phyloP scores from a whole-genome alignment of 2,797 vertebrate genomes.

The Enteromius anoplus region DNA sequence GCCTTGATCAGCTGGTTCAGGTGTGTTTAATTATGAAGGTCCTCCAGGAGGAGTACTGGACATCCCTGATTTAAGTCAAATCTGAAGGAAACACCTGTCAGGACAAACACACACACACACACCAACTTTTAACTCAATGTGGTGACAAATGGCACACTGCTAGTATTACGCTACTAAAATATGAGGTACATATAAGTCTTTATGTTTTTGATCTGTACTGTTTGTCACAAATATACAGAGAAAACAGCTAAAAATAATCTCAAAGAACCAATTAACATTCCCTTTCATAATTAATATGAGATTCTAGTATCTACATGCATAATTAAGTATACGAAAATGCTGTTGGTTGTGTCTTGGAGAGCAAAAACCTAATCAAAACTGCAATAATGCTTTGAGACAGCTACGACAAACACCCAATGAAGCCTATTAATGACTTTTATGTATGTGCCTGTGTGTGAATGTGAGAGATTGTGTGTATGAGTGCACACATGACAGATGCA shows the following conservation, averaged over 20 bases:
- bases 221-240: not conserved
- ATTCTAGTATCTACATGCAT: not conserved
- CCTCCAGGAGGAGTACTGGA: not conserved
- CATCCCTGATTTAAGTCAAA: constrained; percentile 13
- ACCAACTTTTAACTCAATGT: not conserved
- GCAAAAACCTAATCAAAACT: constrained; percentile 8
- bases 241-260: constrained; percentile 3
- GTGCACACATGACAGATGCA: constrained; percentile 59
- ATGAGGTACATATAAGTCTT: not conserved
- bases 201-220: not conserved
- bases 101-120: not conserved
- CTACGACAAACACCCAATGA: constrained; percentile 25
- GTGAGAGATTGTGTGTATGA: constrained; percentile 6
- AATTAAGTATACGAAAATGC: not conserved
- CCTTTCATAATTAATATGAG: not conserved
- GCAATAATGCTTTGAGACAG: constrained; percentile 20
- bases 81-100: constrained; percentile 9
- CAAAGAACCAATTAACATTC: not conserved
- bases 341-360: not conserved
- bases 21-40: constrained; percentile 21
- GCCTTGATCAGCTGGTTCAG: constrained; percentile 8
- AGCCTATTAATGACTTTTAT: constrained; percentile 25
- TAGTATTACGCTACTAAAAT: not conserved
- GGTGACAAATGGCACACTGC: not conserved
- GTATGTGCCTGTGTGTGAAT: constrained; percentile 29